Evolutionary conservation across 2,797 vertebrate species (phyloP).

Genomic region (Taenioides sp.): DNA sequence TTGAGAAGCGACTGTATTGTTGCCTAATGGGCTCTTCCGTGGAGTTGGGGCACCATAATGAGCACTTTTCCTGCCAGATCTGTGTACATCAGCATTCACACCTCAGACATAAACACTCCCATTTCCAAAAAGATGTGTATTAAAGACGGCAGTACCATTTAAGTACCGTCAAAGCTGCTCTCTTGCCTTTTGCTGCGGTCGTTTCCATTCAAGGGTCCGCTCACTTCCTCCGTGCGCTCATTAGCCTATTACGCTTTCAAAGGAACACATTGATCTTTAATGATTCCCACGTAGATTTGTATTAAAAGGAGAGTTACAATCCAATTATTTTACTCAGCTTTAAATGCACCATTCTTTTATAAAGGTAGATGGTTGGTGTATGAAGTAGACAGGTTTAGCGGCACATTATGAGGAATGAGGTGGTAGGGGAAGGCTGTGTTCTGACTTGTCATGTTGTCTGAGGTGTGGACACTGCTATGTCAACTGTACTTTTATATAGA

Average conservation of each 20-base stretch:
- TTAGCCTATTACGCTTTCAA: conserved; percentile 14
- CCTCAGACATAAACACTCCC: conserved; percentile 16
- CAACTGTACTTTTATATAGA: not conserved
- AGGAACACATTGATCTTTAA: conserved; percentile 18
- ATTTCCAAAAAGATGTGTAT: conserved; percentile 3
- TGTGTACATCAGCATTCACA: conserved; percentile 28
- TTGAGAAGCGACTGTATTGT: conserved; percentile 25
- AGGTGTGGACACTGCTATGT: not conserved
- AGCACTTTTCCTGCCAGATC: conserved; percentile 19
- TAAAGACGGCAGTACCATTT: conserved; percentile 11
- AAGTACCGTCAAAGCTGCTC: not conserved
- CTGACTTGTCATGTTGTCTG: not conserved
- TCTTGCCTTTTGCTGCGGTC: conserved; percentile 9
- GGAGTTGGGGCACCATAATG: not conserved
- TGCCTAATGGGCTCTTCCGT: conserved; percentile 5
- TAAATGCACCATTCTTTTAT: not conserved
- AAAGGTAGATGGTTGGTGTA: conserved; percentile 1
- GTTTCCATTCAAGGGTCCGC: conserved; percentile 1
- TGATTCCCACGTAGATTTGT: conserved; percentile 4
- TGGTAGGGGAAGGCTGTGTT: not conserved
- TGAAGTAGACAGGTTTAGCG: not conserved
- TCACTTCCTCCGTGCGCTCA: conserved; percentile 2
- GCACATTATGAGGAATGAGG: not conserved
- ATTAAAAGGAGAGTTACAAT: conserved; percentile 10
- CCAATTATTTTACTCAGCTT: conserved; percentile 6